These are phyloP conservation scores for Sarcophaga peregrina DNA, from an alignment of 1,140 invertebrate species.

Conservation along the genomic window DNA sequence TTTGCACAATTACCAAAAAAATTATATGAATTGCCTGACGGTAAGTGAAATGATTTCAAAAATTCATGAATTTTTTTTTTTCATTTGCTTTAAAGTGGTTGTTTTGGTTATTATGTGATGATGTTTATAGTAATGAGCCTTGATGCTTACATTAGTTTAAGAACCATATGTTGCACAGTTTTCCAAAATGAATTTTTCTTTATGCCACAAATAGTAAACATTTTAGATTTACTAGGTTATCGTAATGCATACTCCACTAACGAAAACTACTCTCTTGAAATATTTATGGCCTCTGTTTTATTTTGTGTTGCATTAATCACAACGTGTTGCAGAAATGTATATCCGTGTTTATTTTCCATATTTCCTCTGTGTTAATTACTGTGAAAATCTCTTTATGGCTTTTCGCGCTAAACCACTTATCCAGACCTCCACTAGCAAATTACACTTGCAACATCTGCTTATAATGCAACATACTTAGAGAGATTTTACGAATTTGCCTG, in stretches of 20 bases:
- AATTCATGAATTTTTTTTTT: too few species aligned
- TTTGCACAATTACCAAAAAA: slow-evolving; percentile 89
- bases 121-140: not conserved
- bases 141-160: not conserved
- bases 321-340: too few species aligned
- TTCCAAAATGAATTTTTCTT: too few species aligned
- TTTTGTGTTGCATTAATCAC: not conserved
- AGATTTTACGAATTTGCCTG: too few species aligned
- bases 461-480: not conserved
- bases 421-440: not conserved
- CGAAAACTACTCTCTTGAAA: too few species aligned
- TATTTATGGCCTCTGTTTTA: too few species aligned
- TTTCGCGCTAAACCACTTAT: slow-evolving; percentile 11
- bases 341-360: not conserved
- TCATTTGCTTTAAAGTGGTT: too few species aligned
- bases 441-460: not conserved
- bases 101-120: too few species aligned
- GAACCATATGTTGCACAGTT: not conserved
- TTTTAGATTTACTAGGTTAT: too few species aligned
- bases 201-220: too few species aligned
- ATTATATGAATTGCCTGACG: slow-evolving; percentile 89
- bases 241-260: too few species aligned
- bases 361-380: slow-evolving; percentile 22
- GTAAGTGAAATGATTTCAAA: slow-evolving; percentile 74
- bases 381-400: not conserved